Evolutionary conservation across 2,113 vertebrate species (phyloP).

Genomic region (Nestor notabilis): DNA sequence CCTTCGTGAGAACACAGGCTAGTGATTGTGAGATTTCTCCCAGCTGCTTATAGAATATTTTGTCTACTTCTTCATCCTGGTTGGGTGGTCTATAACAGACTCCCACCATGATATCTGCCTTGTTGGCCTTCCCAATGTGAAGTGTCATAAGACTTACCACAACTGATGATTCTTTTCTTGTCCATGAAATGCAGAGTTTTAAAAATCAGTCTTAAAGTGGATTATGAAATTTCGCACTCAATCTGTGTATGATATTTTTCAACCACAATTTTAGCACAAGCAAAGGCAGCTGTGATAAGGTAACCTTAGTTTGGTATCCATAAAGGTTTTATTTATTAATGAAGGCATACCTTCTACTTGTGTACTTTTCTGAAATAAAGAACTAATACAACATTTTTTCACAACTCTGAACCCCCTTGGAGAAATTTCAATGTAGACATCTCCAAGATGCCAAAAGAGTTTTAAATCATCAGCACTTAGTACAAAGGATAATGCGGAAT

Average conservation of each 20-base stretch:
- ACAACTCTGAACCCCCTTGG: neutral
- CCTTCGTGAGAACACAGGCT: no score
- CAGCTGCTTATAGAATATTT: neutral
- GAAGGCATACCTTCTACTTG: neutral
- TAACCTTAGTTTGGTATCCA: neutral
- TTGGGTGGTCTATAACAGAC: neutral
- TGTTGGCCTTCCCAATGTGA: neutral
- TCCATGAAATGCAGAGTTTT: neutral
- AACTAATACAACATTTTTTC: neutral
- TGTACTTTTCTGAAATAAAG: neutral
- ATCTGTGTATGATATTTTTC: neutral
- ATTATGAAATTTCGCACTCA: neutral
- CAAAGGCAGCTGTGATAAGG: neutral
- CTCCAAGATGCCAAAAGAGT: neutral
- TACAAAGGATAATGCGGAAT: neutral
- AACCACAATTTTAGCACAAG: neutral
- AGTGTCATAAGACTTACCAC: neutral
- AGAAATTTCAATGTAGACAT: neutral
- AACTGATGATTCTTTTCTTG: neutral
- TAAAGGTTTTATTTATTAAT: neutral
- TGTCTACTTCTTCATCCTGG: neutral
- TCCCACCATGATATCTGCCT: neutral
- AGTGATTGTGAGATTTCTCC: neutral
- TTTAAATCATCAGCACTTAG: neutral
- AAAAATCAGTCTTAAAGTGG: neutral